Evolutionary conservation across 2,797 vertebrate species (phyloP).

Genomic region (Oreonectes daqikongensis): DNA sequence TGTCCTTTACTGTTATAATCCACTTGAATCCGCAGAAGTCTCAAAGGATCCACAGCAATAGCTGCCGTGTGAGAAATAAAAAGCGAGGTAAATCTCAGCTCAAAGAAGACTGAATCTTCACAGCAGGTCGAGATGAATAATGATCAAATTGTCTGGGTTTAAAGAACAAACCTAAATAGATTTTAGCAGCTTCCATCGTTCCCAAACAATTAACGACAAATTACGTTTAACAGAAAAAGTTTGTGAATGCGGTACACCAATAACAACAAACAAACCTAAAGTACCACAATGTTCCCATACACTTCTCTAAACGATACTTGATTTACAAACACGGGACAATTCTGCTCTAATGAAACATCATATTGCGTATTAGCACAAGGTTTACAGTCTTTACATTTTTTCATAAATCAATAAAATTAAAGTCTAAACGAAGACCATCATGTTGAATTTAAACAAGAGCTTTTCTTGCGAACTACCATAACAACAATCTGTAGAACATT

Average conservation of each 20-base stretch:
- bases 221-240: not conserved
- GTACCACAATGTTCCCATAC: not conserved
- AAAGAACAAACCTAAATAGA: slow-evolving; percentile 55
- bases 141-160: slow-evolving; percentile 60
- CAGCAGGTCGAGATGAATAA: slow-evolving; percentile 68
- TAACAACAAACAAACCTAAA: not conserved
- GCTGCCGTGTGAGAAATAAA: slow-evolving; percentile 60
- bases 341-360: not conserved
- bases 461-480: slow-evolving; percentile 32
- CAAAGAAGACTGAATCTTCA: slow-evolving; percentile 60
- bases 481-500: slow-evolving; percentile 11
- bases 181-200: slow-evolving; percentile 41
- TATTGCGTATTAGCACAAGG: not conserved
- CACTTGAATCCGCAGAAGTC: slow-evolving; percentile 52
- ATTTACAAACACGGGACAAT: not conserved
- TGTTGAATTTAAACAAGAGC: not conserved
- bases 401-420: too few relatives aligned
- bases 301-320: not conserved
- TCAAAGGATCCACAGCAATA: slow-evolving; percentile 57
- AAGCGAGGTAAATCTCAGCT: slow-evolving; percentile 67
- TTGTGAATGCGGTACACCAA: not conserved
- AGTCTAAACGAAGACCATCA: too few relatives aligned
- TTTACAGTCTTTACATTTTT: too few relatives aligned
- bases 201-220: not conserved
- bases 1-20: slow-evolving; percentile 15